Conservation (phyloP, 2,888 invertebrate genomes). For the Stictocephala bisonia region DNA sequence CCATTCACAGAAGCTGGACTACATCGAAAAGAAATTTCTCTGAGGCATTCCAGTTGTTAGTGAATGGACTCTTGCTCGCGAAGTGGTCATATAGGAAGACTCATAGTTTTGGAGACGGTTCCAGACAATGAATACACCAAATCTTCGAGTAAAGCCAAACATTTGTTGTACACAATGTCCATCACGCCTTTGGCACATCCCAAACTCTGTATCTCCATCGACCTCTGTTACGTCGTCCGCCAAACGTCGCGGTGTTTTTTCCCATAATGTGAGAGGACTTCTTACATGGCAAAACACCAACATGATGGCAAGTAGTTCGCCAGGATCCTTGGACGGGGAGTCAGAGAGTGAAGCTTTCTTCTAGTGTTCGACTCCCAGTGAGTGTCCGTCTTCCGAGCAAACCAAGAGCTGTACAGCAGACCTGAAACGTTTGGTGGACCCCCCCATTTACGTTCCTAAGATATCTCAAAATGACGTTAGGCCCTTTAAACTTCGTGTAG, state of each 20-base stretch:
- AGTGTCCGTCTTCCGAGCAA: constrained; percentile 56
- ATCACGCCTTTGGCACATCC: constrained; percentile 17
- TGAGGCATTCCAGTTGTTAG: constrained; percentile 1
- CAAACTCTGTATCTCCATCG: no score
- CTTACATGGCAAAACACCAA: constrained; percentile 50
- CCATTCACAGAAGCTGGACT: background rate
- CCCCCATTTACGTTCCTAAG: constrained; percentile 61
- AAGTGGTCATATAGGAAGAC: no score
- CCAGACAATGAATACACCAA: background rate
- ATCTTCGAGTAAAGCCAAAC: constrained; percentile 50
- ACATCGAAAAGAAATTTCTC: constrained; percentile 36
- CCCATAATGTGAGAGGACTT: constrained; percentile 52
- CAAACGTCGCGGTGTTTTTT: constrained; percentile 23
- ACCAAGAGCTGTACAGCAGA: constrained; percentile 57
- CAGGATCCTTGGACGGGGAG: constrained; percentile 48
- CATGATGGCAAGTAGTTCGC: constrained; percentile 46
- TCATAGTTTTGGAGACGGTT: constrained; percentile 45
- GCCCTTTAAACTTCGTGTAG: constrained; percentile 56
- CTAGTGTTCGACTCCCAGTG: constrained; percentile 60
- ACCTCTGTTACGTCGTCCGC: constrained; percentile 29
- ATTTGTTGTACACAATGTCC: constrained; percentile 58
- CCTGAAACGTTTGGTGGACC: constrained; percentile 52
- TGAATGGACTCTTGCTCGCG: constrained; percentile 10
- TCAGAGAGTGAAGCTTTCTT: constrained; percentile 57
- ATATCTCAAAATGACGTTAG: constrained; percentile 59